Percentiles rank a stretch among this genome's conserved stretches.
These are phyloP conservation scores for Karalla daura DNA, from an alignment of 2,797 vertebrate genomes.

Conservation along the genomic window DNA sequence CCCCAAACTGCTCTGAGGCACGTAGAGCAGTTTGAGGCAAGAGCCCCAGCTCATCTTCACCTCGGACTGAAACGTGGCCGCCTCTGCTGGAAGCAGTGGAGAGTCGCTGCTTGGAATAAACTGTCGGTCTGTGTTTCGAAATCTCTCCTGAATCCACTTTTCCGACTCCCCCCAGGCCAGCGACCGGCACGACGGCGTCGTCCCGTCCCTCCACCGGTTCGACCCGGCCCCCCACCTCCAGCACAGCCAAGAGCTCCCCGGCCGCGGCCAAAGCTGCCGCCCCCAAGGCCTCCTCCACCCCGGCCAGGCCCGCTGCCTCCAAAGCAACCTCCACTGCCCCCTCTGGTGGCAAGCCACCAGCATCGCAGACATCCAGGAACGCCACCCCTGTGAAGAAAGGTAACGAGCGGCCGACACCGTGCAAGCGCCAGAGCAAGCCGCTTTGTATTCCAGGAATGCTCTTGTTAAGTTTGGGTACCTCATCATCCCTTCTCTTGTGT, in stretches of 20 bases:
- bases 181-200: conserved; percentile 44
- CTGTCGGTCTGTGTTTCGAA: no score
- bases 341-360: conserved; percentile 76
- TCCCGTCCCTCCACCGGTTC: conserved; percentile 71
- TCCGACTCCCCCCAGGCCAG: conserved; percentile 70
- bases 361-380: conserved; percentile 71
- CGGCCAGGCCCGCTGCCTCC: conserved; percentile 67
- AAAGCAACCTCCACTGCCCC: conserved; percentile 72
- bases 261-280: conserved; percentile 74
- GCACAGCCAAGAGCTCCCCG: conserved; percentile 69
- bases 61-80: no score
- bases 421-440: no score
- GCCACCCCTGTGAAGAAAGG: conserved; percentile 82
- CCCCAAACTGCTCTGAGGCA: conserved; percentile 17
- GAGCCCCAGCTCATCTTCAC: conserved; percentile 7
- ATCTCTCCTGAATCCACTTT: no score
- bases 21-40: conserved; percentile 11
- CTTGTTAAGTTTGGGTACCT: neutral
- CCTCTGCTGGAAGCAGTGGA: no score
- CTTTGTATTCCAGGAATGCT: no score
- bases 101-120: no score
- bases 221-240: conserved; percentile 45
- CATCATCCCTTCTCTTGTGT: conserved; percentile 19
- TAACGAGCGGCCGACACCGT: no score
- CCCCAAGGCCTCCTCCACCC: conserved; percentile 63